A percentile compares a stretch with the other conserved stretches of the same genome.
Conservation (phyloP, 2,888 invertebrate genomes). For the Sisyra terminalis region DNA sequence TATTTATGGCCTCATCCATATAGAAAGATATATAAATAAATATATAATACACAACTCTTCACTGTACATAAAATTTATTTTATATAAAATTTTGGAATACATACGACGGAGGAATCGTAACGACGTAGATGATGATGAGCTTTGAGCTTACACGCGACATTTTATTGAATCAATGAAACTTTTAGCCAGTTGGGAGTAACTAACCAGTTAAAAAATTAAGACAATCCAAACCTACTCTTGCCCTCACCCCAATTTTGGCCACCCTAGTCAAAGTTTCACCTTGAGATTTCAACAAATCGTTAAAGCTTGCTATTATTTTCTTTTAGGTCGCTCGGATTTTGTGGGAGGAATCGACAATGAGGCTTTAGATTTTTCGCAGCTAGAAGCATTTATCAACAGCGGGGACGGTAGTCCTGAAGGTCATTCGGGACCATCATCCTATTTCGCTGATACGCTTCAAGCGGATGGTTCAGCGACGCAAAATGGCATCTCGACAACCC, state of each 20-base stretch:
- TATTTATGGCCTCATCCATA: no score
- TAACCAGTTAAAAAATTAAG: no score
- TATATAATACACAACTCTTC: no score
- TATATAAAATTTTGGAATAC: no score
- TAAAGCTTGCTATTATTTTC: conserved; percentile 13
- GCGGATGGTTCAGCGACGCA: conserved; percentile 9
- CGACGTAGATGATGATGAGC: no score
- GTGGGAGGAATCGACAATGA: conserved; percentile 78
- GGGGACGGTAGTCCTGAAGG: conserved; percentile 33
- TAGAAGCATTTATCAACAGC: conserved; percentile 79
- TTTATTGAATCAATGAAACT: background rate
- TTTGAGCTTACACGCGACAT: background rate
- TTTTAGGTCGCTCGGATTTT: conserved; percentile 61
- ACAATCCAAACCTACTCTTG: no score
- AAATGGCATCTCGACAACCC: background rate
- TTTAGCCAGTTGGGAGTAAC: background rate
- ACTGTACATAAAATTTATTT: no score
- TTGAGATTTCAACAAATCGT: background rate
- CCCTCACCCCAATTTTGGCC: no score
- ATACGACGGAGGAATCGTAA: no score
- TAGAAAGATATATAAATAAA: no score
- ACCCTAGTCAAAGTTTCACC: no score
- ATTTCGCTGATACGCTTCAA: conserved; percentile 26
- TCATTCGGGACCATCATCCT: conserved; percentile 29
- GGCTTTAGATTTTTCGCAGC: conserved; percentile 58